Base-by-base conservation (phyloP, 1,140 invertebrate species). In the Zaprionus ornatus region DNA sequence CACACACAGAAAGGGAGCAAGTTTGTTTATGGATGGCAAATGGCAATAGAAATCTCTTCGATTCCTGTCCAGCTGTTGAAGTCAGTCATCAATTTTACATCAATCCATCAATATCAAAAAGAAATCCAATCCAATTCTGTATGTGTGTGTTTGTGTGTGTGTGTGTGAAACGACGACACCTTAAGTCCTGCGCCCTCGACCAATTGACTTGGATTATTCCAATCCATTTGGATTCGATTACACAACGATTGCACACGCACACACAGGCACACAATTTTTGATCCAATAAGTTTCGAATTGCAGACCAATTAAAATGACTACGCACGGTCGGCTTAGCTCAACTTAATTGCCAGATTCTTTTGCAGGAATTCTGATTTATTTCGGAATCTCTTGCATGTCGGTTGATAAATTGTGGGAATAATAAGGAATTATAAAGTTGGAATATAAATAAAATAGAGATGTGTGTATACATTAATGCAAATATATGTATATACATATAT, bases 201-300 rank as follows among this genome's bases (percentile, higher is more conserved):
- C 71, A 69, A 74, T 74, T 70, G 59, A 74, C 60, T 74, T 45
- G 71, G 71, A 63, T 74, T 74, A 74, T 70, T 57, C 10, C 52
- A 57, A 70, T 63, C 65, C 29, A 74, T 69, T 74, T 70, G 66
- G 52, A 50, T 63, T 37, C 21, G 25, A 66, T 40, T 60, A 60
- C 63, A 50, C 13, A 42, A 66, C 27, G 25, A 66, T 45, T 66
- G 29, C 23, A 42, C 25, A 45, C n/a, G 19, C 40, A 45, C 40
- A 45, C n/a, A 32, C 29, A 32, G 6, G 6, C 29, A 32, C 29
- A 15, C 48, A 68, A 55, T 57, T 63, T 25, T 10, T 48, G 37
- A 50, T 19, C 65, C 40, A 69, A 69, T 69, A 69, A 42, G 57
- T 35, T n/a, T 35, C 64, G 0, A 17, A 37, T 52, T 32, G 29